phyloP scores from a whole-genome alignment of 2,888 invertebrate genomes.

The Sussaba pulchella region DNA sequence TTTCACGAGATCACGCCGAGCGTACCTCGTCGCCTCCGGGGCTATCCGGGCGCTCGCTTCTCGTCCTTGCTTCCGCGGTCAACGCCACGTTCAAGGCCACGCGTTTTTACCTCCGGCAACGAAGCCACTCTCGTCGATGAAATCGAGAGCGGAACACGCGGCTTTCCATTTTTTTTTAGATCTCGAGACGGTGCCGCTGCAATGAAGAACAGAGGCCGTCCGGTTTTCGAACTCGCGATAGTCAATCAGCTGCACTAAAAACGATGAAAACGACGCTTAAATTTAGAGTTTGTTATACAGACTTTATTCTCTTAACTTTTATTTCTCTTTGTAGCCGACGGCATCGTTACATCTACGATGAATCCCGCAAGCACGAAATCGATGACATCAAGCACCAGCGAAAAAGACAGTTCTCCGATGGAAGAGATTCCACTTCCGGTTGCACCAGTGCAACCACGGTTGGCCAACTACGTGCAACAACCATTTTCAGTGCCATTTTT shows the following conservation, averaged over 20 bases:
- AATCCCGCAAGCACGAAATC: slow-evolving; percentile 48
- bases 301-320: too few species aligned
- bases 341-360: slow-evolving; percentile 25
- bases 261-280: neutral
- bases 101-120: slow-evolving; percentile 1
- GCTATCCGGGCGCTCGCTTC: slow-evolving; percentile 17
- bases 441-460: slow-evolving; percentile 6
- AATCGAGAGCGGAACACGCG: slow-evolving; percentile 55
- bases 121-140: slow-evolving; percentile 26
- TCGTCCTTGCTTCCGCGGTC: slow-evolving; percentile 66
- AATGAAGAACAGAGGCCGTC: slow-evolving; percentile 37
- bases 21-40: slow-evolving; percentile 47
- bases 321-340: too few species aligned
- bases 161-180: slow-evolving; percentile 42
- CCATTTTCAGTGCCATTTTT: slow-evolving; percentile 6
- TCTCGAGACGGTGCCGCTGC: slow-evolving; percentile 18
- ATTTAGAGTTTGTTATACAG: too few species aligned
- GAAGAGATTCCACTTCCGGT: slow-evolving; percentile 13
- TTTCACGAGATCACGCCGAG: slow-evolving; percentile 43
- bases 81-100: slow-evolving; percentile 63
- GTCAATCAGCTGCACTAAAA: neutral
- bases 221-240: slow-evolving; percentile 48
- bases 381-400: neutral
- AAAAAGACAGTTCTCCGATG: neutral
- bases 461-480: slow-evolving; percentile 2